Percentiles rank a stretch among this genome's conserved stretches.
These are phyloP conservation scores for Trachymyrmex septentrionalis DNA, from an alignment of 1,140 invertebrate genomes.

Conservation along the genomic window DNA sequence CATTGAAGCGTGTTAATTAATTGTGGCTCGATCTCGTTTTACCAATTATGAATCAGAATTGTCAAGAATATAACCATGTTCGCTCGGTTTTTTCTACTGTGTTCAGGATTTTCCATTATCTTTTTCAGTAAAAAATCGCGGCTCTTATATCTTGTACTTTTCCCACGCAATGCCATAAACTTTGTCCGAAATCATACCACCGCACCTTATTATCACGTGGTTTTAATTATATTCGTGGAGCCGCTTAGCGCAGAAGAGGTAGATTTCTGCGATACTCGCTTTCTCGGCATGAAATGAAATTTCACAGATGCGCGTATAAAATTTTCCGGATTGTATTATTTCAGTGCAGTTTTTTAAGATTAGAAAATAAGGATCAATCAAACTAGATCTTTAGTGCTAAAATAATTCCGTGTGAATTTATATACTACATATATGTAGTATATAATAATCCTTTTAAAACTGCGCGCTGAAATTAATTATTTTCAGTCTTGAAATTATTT, in stretches of 20 bases:
- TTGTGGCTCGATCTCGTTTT: not conserved
- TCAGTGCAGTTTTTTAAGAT: not conserved
- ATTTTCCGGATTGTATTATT: slow-evolving; percentile 45
- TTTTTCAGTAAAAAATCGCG: not conserved
- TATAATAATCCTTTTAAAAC: no score
- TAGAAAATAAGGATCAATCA: no score
- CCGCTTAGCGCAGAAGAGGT: slow-evolving; percentile 37
- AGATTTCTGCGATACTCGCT: slow-evolving; percentile 33
- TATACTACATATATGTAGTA: no score
- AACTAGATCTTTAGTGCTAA: no score
- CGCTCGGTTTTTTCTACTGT: not conserved
- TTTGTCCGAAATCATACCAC: slow-evolving; percentile 32
- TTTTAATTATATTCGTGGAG: slow-evolving; percentile 58
- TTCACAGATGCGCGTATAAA: slow-evolving; percentile 33
- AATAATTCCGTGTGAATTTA: no score
- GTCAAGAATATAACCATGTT: not conserved
- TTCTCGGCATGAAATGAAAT: slow-evolving; percentile 29
- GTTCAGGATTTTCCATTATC: not conserved
- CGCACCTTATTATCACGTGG: slow-evolving; percentile 46
- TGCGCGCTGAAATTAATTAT: no score
- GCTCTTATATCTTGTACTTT: slow-evolving; percentile 2
- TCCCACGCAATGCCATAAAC: slow-evolving; percentile 14
- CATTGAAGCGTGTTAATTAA: slow-evolving; percentile 13
- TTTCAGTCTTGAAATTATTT: slow-evolving; percentile 21
- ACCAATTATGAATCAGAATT: not conserved